phyloP scores from a whole-genome alignment of 2,888 invertebrate genomes.

The Yponomeuta sedellus region DNA sequence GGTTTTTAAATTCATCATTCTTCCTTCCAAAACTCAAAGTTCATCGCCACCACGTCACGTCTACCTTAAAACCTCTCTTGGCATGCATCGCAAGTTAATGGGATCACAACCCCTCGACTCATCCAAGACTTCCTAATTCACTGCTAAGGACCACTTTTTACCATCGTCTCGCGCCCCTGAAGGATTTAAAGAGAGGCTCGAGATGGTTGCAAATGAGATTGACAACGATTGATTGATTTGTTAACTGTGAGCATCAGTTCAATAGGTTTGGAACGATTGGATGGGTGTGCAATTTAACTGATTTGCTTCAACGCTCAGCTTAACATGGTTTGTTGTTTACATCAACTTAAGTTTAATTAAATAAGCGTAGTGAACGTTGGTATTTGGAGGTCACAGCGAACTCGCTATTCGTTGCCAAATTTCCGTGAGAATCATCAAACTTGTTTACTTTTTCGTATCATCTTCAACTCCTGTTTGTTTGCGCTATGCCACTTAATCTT shows the following conservation, averaged over 20 bases:
- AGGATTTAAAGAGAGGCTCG: constrained; percentile 40
- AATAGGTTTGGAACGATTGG: constrained; percentile 1
- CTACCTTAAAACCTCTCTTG: constrained; percentile 9
- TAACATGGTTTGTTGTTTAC: neutral
- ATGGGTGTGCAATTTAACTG: neutral
- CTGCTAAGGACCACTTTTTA: constrained; percentile 53
- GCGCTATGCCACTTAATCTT: constrained; percentile 14
- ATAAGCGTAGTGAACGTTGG: neutral
- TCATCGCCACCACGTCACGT: neutral
- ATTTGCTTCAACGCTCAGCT: neutral
- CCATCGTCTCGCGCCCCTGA: constrained; percentile 55
- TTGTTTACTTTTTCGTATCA: constrained; percentile 5
- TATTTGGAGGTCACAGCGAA: neutral
- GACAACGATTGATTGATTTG: constrained; percentile 15
- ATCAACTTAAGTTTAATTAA: neutral
- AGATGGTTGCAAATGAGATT: constrained; percentile 15
- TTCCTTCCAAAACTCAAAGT: neutral
- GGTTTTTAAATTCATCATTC: neutral
- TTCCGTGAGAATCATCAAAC: neutral
- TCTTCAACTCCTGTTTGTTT: constrained; percentile 11
- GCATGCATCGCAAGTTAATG: constrained; percentile 16
- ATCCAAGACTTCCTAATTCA: constrained; percentile 49
- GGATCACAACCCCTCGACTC: constrained; percentile 28
- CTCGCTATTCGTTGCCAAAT: neutral
- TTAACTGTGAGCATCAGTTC: neutral